Base-by-base conservation (phyloP, 2,113 vertebrate genomes). In the Ancistrus triradiatus region DNA sequence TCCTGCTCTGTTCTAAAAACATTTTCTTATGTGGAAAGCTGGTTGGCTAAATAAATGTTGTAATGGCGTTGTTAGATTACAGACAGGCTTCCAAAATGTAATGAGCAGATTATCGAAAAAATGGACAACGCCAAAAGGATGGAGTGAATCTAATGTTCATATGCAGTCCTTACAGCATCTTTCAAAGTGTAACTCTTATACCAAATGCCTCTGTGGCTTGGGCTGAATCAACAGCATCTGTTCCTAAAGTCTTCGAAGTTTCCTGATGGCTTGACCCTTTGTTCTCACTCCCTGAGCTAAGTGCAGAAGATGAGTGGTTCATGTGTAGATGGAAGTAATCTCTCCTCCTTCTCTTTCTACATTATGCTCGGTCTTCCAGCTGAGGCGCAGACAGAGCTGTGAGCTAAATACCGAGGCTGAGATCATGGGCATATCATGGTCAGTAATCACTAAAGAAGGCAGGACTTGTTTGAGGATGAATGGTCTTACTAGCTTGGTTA, bases 401-500 rank as follows among this genome's bases (percentile, higher is more conserved):
- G n/a, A n/a, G n/a, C n/a, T n/a, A n/a, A n/a, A n/a, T n/a, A n/a
- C n/a, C n/a, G n/a, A n/a, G n/a, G n/a, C n/a, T n/a, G n/a, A n/a
- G n/a, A n/a, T n/a, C n/a, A n/a, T n/a, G n/a, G n/a, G n/a, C n/a
- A n/a, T n/a, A n/a, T n/a, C n/a, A n/a, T n/a, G 80, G 81, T 83
- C 83, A 77, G 82, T 85, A 86, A 85, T 86, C 82, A 83, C 81
- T 78, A 79, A 63, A 48, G 70, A 68, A 68, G 10, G 66, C 53
- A n/a, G 73, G 66, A 66, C 74, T 63, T 56, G 58, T 69, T 80
- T 64, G 49, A 47, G 57, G 68, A 53, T 59, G 50, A 70, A 17
- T 81, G 83, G 82, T 85, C 85, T 82, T 79, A 72, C 77, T 38
- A 74, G 75, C 78, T 70, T 15, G 75, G 77, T 69, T 60, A 42